Conservation (phyloP, 2,797 vertebrate species). For the Tenualosa ilisha region DNA sequence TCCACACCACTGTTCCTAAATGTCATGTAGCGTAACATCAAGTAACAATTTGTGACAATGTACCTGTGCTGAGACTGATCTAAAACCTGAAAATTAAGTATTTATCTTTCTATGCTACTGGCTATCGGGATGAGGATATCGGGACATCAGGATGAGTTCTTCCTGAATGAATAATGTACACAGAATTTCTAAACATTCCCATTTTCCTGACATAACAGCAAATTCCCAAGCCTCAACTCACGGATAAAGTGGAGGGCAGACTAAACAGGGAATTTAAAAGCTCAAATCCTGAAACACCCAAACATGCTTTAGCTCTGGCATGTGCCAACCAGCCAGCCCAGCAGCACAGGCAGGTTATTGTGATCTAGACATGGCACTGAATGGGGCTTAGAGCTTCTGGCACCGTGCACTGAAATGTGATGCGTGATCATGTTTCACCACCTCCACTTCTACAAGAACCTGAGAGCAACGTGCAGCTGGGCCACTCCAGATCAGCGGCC, state of each 20-base stretch:
- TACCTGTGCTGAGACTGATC: neutral
- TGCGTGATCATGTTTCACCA: constrained; percentile 42
- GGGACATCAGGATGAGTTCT: no score
- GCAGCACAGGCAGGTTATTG: constrained; percentile 48
- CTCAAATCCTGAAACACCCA: constrained; percentile 56
- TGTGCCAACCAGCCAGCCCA: constrained; percentile 10
- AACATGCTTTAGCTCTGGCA: constrained; percentile 44
- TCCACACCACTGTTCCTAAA: neutral
- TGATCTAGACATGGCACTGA: constrained; percentile 40
- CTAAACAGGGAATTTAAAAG: constrained; percentile 47
- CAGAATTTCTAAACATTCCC: neutral
- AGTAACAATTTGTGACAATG: neutral
- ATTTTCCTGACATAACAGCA: neutral
- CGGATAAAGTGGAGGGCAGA: constrained; percentile 44
- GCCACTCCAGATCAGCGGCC: constrained; percentile 41
- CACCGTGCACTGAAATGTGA: constrained; percentile 41
- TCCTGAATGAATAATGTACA: neutral
- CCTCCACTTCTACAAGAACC: neutral
- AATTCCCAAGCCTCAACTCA: neutral
- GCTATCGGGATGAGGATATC: neutral
- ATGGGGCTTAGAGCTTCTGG: neutral
- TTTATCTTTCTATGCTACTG: neutral
- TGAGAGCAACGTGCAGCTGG: neutral
- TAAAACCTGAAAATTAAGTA: neutral
- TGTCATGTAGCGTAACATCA: neutral